Percentiles rank a stretch among this genome's conserved stretches.
These are phyloP conservation scores for Colostygia pectinataria DNA, from an alignment of 2,888 invertebrate species.

Conservation along the genomic window DNA sequence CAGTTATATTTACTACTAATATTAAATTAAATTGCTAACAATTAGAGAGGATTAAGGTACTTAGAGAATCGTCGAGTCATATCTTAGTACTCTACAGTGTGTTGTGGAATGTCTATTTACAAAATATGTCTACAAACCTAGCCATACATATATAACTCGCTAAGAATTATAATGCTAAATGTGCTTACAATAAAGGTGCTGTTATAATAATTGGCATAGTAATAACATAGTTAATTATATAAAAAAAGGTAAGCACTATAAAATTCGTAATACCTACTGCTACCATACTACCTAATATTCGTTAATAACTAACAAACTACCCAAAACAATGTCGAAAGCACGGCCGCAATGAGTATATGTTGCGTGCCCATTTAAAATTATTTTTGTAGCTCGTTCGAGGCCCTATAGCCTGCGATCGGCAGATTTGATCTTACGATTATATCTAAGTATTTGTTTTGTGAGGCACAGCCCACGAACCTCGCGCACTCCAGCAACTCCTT, in stretches of 20 bases:
- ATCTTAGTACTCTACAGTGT: neutral
- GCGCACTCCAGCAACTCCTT: conserved; percentile 77
- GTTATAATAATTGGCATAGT: too few relatives aligned
- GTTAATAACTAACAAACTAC: conserved; percentile 22
- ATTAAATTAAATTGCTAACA: too few relatives aligned
- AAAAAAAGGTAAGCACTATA: neutral
- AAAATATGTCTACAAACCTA: conserved; percentile 3
- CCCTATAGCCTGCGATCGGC: conserved; percentile 46
- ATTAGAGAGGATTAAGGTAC: too few relatives aligned
- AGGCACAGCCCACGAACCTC: conserved; percentile 61
- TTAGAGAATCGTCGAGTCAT: neutral
- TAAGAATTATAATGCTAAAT: conserved; percentile 4
- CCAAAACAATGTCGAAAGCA: conserved; percentile 22
- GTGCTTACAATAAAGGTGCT: neutral
- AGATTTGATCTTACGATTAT: conserved; percentile 19
- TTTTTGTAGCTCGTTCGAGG: conserved; percentile 72
- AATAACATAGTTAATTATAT: neutral
- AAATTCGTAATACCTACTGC: conserved; percentile 7
- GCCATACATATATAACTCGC: neutral
- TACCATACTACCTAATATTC: too few relatives aligned
- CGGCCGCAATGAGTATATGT: conserved; percentile 39
- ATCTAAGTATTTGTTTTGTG: neutral
- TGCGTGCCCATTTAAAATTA: conserved; percentile 70
- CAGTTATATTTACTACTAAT: too few relatives aligned
- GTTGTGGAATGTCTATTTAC: conserved; percentile 1